These are phyloP conservation scores for Drosophila kepulauana DNA, from an alignment of 1,140 invertebrate genomes.

Conservation along the genomic window DNA sequence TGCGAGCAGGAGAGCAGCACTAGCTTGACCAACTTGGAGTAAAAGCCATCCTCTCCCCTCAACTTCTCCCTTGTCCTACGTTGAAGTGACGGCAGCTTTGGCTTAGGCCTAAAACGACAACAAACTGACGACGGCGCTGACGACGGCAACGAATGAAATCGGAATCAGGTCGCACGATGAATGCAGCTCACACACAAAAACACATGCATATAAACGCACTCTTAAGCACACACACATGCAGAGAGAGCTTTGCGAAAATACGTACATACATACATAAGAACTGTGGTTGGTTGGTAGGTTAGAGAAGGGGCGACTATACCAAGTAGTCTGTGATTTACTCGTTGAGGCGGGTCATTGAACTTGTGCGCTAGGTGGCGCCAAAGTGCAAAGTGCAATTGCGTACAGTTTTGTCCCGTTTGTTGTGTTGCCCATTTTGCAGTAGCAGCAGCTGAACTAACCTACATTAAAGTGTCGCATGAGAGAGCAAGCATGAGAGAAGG, in stretches of 20 bases:
- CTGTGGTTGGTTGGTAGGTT: conserved; percentile 1
- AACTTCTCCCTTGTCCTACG: background rate
- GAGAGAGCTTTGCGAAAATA: conserved; percentile 43
- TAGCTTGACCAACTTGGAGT: conserved; percentile 44
- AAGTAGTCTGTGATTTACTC: conserved; percentile 74
- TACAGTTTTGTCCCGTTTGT: conserved; percentile 61
- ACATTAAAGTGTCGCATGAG: conserved; percentile 66
- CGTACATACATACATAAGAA: conserved; percentile 12
- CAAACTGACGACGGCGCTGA: conserved; percentile 50
- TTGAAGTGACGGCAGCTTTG: background rate
- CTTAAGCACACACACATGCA: conserved; percentile 3
- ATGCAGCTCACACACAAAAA: conserved; percentile 42
- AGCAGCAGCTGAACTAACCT: conserved; percentile 70
- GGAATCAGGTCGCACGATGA: conserved; percentile 55
- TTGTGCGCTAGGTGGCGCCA: conserved; percentile 74
- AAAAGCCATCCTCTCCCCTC: background rate
- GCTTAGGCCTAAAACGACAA: conserved; percentile 53
- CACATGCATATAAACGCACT: background rate
- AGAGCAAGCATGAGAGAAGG: background rate
- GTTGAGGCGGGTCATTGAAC: conserved; percentile 76
- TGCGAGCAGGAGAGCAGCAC: conserved; percentile 36
- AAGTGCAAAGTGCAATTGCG: conserved; percentile 77
- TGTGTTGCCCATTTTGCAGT: conserved; percentile 28
- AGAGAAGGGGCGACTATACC: conserved; percentile 55
- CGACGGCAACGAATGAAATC: conserved; percentile 41